These are phyloP conservation scores for Rotaria macrura DNA, from an alignment of 2,888 invertebrate species.

Conservation along the genomic window DNA sequence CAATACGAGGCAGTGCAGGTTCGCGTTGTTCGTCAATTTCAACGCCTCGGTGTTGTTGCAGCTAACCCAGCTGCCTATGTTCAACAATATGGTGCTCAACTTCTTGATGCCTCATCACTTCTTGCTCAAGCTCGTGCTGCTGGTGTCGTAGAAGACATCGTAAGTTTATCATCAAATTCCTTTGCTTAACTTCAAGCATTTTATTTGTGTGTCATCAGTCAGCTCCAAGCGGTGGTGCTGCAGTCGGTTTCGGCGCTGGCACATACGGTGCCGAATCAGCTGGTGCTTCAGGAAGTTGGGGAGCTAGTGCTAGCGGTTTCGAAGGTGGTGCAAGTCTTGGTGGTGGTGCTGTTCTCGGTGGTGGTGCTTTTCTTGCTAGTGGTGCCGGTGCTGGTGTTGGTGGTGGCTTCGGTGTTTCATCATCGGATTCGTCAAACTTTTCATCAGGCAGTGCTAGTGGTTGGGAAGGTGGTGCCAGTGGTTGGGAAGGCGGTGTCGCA, in stretches of 20 bases:
- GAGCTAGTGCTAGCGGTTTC: background rate
- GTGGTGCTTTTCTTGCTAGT: background rate
- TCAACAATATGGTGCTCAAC: background rate
- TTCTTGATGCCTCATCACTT: background rate
- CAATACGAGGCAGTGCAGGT: constrained; percentile 1
- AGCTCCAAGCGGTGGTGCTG: background rate
- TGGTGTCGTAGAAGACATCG: constrained; percentile 9
- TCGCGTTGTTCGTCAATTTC: constrained; percentile 13
- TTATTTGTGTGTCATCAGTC: background rate
- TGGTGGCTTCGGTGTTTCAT: background rate
- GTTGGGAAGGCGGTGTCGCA: background rate
- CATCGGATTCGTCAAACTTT: background rate
- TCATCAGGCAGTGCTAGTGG: background rate
- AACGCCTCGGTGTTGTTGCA: background rate
- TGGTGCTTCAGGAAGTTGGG: too few species aligned
- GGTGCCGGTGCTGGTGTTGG: background rate
- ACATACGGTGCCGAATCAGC: background rate
- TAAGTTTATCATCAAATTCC: background rate
- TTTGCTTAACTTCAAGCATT: background rate
- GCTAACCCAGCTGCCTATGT: background rate
- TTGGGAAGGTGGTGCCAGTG: background rate
- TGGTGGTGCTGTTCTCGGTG: background rate
- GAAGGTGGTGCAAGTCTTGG: background rate
- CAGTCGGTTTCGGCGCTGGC: background rate
- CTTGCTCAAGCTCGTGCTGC: background rate